Percentiles rank a stretch among this genome's conserved stretches.
Conservation (phyloP, 2,888 invertebrate genomes). For the Sthenelais limicola region DNA sequence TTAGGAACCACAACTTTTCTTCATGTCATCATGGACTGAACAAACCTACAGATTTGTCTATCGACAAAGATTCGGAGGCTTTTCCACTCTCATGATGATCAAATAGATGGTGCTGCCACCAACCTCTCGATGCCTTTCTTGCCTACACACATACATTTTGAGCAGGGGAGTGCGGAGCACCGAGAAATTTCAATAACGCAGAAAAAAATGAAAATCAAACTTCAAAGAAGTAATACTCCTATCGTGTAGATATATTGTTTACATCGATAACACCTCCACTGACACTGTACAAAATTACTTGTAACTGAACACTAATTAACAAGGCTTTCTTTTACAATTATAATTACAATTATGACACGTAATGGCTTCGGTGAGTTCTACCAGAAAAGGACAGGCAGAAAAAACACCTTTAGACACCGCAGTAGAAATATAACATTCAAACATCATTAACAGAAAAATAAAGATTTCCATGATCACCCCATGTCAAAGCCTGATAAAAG, state of each 20-base stretch:
- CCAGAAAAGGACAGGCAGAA: no score
- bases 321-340: conserved; percentile 3
- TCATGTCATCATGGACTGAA: no score
- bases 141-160: conserved; percentile 16
- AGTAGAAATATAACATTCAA: no score
- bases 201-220: conserved; percentile 24
- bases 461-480: not conserved
- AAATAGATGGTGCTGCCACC: not conserved
- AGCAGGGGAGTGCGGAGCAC: conserved; percentile 24
- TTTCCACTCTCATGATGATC: no score
- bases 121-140: conserved; percentile 26
- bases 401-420: no score
- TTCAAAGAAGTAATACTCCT: no score
- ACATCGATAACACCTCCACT: no score
- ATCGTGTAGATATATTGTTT: no score
- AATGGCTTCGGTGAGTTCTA: not conserved
- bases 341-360: conserved; percentile 30
- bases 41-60: no score
- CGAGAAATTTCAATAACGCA: not conserved
- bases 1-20: no score
- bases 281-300: conserved; percentile 9
- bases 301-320: conserved; percentile 25
- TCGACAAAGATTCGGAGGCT: no score
- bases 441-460: conserved; percentile 25
- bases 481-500: no score